A percentile compares a stretch with the other conserved stretches of the same genome.
Evolutionary conservation across 2,888 invertebrate species (phyloP).

Genomic region (Gisinianus flammeolus): DNA sequence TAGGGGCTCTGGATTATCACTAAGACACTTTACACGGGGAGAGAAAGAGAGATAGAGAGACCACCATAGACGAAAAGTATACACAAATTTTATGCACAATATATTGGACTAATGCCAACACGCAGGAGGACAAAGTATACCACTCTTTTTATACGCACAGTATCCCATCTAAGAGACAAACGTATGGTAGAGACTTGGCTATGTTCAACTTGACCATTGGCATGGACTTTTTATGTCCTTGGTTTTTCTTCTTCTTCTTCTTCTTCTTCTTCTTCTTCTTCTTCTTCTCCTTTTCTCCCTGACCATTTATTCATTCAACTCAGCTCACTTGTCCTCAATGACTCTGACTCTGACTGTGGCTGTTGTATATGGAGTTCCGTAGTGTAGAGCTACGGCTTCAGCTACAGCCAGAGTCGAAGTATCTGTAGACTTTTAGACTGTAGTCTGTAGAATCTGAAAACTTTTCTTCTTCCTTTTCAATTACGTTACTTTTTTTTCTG

Average conservation of each 20-base stretch:
- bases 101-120: not conserved
- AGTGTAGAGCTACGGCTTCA: too few relatives aligned
- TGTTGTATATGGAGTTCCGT: too few relatives aligned
- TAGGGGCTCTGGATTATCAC: not conserved
- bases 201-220: constrained; percentile 14
- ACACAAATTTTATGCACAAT: too few relatives aligned
- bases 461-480: constrained; percentile 9
- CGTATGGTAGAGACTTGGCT: too few relatives aligned
- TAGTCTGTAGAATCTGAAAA: not conserved
- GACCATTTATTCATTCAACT: constrained; percentile 23
- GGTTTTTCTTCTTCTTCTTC: too few relatives aligned
- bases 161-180: not conserved
- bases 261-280: not conserved
- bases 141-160: not conserved
- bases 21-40: too few relatives aligned
- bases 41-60: too few relatives aligned
- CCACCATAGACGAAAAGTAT: too few relatives aligned
- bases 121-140: not conserved
- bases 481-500: constrained; percentile 9
- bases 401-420: too few relatives aligned
- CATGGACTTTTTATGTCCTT: too few relatives aligned
- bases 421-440: not conserved
- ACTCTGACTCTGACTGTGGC: not conserved
- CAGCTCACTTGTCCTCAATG: constrained; percentile 11
- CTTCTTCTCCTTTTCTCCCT: constrained; percentile 3